Conservation (phyloP, 2,888 invertebrate species). For the Endotricha flammealis region DNA sequence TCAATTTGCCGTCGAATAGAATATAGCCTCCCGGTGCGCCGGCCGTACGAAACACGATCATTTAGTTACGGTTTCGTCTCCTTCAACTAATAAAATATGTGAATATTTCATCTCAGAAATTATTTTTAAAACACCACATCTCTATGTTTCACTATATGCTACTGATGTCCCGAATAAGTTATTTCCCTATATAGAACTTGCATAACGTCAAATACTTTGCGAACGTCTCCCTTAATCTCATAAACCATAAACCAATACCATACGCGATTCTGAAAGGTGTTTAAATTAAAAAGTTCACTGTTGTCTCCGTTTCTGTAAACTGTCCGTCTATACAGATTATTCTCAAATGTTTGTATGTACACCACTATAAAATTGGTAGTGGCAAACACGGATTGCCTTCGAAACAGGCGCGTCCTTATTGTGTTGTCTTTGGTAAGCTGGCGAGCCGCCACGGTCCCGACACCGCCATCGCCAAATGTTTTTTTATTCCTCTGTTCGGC, state of each 20-base stretch:
- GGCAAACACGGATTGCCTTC: constrained; percentile 63
- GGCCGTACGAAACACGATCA: constrained; percentile 65
- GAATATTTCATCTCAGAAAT: no score
- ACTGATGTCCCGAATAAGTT: no score
- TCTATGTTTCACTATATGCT: no score
- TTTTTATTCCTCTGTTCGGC: constrained; percentile 48
- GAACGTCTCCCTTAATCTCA: no score
- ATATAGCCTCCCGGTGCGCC: constrained; percentile 62
- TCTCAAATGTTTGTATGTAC: constrained; percentile 20
- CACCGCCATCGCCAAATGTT: constrained; percentile 50
- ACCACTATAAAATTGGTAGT: constrained; percentile 44
- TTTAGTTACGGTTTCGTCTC: constrained; percentile 63
- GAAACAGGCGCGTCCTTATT: constrained; percentile 63
- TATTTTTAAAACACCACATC: no score
- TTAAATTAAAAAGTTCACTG: no score
- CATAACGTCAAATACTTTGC: no score
- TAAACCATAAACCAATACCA: no score
- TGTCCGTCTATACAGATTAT: no score
- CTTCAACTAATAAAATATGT: constrained; percentile 38
- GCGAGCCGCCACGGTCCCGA: constrained; percentile 54
- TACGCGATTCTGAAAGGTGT: no score
- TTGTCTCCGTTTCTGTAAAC: no score
- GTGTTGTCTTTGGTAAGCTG: constrained; percentile 61
- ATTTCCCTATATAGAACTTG: no score
- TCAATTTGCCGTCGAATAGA: constrained; percentile 72